phyloP scores from a whole-genome alignment of 2,797 vertebrate genomes.

The Argentina silus region DNA sequence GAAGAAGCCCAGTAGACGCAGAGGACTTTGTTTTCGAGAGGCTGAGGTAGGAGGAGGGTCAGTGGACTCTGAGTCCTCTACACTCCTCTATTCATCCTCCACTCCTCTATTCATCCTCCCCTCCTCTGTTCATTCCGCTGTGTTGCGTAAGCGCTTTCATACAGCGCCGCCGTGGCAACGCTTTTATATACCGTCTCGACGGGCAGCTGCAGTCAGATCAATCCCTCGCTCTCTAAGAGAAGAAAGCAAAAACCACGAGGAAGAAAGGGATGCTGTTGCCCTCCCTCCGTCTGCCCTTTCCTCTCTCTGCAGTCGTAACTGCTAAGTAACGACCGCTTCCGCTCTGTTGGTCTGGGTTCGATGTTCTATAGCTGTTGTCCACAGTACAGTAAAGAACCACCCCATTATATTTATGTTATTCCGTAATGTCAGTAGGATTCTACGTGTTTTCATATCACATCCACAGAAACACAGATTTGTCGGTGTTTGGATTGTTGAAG shows the following conservation, averaged over 20 bases:
- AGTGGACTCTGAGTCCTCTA: no score
- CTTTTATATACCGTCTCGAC: slow-evolving; percentile 9
- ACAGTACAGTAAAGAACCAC: no score
- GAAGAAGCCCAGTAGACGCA: neutral
- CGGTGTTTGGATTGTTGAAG: no score
- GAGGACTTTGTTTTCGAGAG: neutral
- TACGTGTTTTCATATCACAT: no score
- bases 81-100: no score
- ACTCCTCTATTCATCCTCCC: no score
- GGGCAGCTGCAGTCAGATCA: slow-evolving; percentile 41
- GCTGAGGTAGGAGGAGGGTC: neutral
- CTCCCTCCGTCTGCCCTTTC: slow-evolving; percentile 34
- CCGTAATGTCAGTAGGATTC: no score
- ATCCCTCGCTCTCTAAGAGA: slow-evolving; percentile 28
- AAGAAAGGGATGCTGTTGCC: slow-evolving; percentile 12
- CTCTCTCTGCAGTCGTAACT: neutral
- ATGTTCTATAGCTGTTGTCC: no score
- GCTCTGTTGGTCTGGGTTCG: neutral
- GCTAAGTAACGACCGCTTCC: neutral
- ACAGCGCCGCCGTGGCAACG: slow-evolving; percentile 19
- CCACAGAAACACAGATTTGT: no score
- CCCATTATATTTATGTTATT: no score
- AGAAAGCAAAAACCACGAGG: neutral
- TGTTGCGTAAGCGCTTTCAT: slow-evolving; percentile 49
- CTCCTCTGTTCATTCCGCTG: neutral